Evolutionary conservation across 2,113 vertebrate genomes (phyloP).

Genomic region (Panthera tigris): DNA sequence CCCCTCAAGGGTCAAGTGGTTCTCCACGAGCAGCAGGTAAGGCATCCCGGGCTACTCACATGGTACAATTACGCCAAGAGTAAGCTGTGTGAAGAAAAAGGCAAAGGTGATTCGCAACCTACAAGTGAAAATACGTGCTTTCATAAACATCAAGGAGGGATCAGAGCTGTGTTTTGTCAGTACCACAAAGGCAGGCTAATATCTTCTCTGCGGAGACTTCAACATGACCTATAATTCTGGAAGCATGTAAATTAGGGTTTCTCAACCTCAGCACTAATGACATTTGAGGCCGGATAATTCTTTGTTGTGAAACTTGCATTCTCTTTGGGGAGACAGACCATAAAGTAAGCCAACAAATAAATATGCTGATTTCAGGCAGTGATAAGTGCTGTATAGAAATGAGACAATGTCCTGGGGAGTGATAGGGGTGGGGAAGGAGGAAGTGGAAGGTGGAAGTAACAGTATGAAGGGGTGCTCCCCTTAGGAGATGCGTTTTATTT

Average conservation of each 20-base stretch:
- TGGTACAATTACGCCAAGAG: not conserved
- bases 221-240: not conserved
- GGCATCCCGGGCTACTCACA: not conserved
- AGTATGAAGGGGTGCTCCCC: not conserved
- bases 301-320: not conserved
- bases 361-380: not conserved
- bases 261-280: not conserved
- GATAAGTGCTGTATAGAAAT: not conserved
- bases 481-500: not conserved
- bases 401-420: not conserved
- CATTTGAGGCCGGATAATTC: not conserved
- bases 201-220: not conserved
- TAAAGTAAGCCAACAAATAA: not conserved
- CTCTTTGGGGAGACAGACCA: not conserved
- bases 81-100: not conserved
- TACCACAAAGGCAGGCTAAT: not conserved
- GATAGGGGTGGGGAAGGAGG: not conserved
- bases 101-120: not conserved
- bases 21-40: constrained; percentile 97
- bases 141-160: not conserved
- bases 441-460: not conserved
- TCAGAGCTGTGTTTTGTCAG: not conserved
- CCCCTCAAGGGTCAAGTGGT: constrained; percentile 94
- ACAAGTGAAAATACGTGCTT: not conserved
- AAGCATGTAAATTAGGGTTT: not conserved